phyloP scores from a whole-genome alignment of 2,888 invertebrate genomes.

The Eilema depressum region DNA sequence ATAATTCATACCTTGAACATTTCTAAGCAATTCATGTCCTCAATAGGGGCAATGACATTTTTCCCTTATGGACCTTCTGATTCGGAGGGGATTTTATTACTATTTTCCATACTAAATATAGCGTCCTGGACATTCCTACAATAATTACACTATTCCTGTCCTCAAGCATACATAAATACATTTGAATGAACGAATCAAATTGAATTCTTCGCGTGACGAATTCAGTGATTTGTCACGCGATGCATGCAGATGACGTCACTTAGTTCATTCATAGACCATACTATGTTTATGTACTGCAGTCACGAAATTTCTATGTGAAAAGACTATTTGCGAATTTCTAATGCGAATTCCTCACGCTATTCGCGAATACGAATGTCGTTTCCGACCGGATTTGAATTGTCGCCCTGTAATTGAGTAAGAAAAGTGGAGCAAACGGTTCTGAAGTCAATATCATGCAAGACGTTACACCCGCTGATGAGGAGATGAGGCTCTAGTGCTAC shows the following conservation, averaged over 20 bases:
- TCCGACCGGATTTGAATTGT: constrained; percentile 5
- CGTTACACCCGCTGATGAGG: too few species aligned
- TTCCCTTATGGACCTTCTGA: too few species aligned
- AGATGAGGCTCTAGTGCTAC: too few species aligned
- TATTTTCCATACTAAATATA: not conserved
- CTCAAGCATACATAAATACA: not conserved
- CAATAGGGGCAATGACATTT: too few species aligned
- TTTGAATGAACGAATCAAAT: constrained; percentile 4
- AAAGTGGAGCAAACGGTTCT: not conserved
- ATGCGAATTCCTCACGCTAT: constrained; percentile 9
- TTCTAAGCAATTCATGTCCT: too few species aligned
- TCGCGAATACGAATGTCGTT: not conserved
- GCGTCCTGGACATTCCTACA: not conserved
- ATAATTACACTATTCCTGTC: constrained; percentile 9
- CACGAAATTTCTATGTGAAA: constrained; percentile 9
- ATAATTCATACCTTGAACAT: too few species aligned
- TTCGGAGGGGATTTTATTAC: too few species aligned
- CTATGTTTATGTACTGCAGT: constrained; percentile 7
- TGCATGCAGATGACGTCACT: constrained; percentile 16
- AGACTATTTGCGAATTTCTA: constrained; percentile 5
- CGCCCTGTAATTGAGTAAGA: not conserved
- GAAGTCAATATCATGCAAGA: not conserved
- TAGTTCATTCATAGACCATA: constrained; percentile 8
- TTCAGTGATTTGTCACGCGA: constrained; percentile 12
- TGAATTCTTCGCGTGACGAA: not conserved